Base-by-base conservation (phyloP, 2,888 invertebrate genomes). In the Tromatobia lineatoria region DNA sequence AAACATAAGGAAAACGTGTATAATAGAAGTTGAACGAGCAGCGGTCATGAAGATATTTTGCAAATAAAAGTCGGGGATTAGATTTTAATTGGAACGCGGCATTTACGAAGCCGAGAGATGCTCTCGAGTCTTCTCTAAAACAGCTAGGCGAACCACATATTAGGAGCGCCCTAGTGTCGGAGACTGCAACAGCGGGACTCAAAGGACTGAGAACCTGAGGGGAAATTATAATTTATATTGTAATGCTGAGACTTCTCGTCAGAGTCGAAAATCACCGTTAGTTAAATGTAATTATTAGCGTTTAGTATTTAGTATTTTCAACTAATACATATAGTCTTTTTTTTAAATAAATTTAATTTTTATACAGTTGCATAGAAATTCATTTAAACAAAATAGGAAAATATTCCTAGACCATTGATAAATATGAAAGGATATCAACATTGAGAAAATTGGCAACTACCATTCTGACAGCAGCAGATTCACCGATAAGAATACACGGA, bases 1-100 rank as follows among this genome's bases (percentile, higher is more conserved):
- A 82, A 59, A 70, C 47, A 64, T 13, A 71, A 83, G 75, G 29
- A 74, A 50, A 57, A 47, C 18, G 38, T 13, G 83, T 74, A 47
- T 64, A 69, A 76, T 80, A 25, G 70, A 75, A 79, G 61, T 59
- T 70, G 1, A 15, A 20, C n/a, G 18, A 34, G 59, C 20, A 13
- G 52, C 11, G 18, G n/a, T 34, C 42, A 50, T 45, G 34, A 23
- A 11, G 13, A 45, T 61, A 45, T 74, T 75, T 57, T 34, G 34
- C 73, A 79, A 86, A 87, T 85, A 85, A 80, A 77, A 76, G 54
- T 66, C 67, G 34, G 42, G 82, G 82, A 85, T 85, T 87, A 87
- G 86, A 88, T 88, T 89, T 90, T 91, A 90, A 91, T 90, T 89
- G 89, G 89, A 86, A 85, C 86, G 86, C n/a, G 71, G 71, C 71